Conservation (phyloP, 1,140 invertebrate species). For the Drosophila repletoides region DNA sequence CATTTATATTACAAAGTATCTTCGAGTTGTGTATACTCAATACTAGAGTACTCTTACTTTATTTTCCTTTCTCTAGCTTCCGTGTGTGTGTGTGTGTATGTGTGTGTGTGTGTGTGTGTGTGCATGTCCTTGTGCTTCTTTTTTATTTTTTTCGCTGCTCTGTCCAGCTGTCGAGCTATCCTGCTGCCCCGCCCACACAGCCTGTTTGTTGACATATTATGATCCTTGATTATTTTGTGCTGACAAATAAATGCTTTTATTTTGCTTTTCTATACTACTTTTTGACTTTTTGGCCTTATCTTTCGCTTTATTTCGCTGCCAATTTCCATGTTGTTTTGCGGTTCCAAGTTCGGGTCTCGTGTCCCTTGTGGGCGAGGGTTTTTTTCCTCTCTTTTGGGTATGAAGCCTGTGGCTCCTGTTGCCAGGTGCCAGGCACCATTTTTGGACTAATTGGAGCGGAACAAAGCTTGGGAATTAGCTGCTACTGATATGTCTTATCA, state of each 20-base stretch:
- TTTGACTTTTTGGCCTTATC: background rate
- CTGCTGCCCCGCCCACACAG: background rate
- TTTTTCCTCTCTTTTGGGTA: too few species aligned
- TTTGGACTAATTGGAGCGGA: slow-evolving; percentile 28
- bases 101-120: slow-evolving; percentile 47
- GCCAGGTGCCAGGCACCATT: slow-evolving; percentile 27
- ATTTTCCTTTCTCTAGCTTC: background rate
- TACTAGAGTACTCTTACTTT: background rate
- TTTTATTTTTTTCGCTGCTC: slow-evolving; percentile 14
- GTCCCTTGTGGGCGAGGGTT: background rate
- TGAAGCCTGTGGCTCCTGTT: slow-evolving; percentile 13
- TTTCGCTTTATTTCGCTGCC: slow-evolving; percentile 11
- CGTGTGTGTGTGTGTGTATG: slow-evolving; percentile 25
- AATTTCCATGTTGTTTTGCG: slow-evolving; percentile 26
- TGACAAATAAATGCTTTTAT: slow-evolving; percentile 80
- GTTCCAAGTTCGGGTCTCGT: background rate
- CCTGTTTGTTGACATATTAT: slow-evolving; percentile 78
- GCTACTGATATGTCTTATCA: slow-evolving; percentile 5
- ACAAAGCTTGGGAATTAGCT: slow-evolving; percentile 16
- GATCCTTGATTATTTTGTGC: slow-evolving; percentile 80
- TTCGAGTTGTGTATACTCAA: too few species aligned
- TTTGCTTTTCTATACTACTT: slow-evolving; percentile 32
- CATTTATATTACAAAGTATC: too few species aligned
- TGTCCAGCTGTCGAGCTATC: slow-evolving; percentile 3
- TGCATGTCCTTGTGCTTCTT: slow-evolving; percentile 68